Evolutionary conservation across 2,797 vertebrate genomes (phyloP).

Genomic region (Pseudochirops corinnae): DNA sequence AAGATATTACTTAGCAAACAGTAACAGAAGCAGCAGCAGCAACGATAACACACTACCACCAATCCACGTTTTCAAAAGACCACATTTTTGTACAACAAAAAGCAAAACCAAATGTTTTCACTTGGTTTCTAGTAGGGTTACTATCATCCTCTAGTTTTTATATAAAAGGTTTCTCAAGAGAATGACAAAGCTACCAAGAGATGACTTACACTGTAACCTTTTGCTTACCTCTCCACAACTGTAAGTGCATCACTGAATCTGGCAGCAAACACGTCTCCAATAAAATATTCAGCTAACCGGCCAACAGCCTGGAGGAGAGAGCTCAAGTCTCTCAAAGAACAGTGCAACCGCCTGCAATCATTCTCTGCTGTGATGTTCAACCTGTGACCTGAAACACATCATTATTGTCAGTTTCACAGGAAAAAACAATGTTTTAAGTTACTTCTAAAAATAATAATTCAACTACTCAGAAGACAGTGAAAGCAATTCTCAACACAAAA

Average conservation of each 20-base stretch:
- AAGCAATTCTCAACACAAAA: slow-evolving; percentile 7
- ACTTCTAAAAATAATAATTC: not conserved
- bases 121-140: slow-evolving; percentile 12
- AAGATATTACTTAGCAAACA: not conserved
- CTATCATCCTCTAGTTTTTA: not conserved
- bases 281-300: slow-evolving; percentile 96
- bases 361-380: slow-evolving; percentile 97
- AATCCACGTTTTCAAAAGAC: slow-evolving; percentile 1
- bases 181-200: slow-evolving; percentile 9
- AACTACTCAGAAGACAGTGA: not conserved
- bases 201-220: rapidly evolving
- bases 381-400: slow-evolving; percentile 89
- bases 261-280: slow-evolving; percentile 93
- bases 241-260: slow-evolving; percentile 94
- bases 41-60: not conserved
- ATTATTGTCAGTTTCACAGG: not conserved
- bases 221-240: slow-evolving; percentile 95
- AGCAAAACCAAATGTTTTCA: not conserved
- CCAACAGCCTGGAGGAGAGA: slow-evolving; percentile 96
- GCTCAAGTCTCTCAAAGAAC: slow-evolving; percentile 96
- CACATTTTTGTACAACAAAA: not conserved
- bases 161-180: not conserved
- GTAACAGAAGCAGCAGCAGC: not conserved
- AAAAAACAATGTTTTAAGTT: not conserved
- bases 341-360: slow-evolving; percentile 95